Base-by-base conservation (phyloP, 2,797 vertebrate genomes). In the Malurus splendens region DNA sequence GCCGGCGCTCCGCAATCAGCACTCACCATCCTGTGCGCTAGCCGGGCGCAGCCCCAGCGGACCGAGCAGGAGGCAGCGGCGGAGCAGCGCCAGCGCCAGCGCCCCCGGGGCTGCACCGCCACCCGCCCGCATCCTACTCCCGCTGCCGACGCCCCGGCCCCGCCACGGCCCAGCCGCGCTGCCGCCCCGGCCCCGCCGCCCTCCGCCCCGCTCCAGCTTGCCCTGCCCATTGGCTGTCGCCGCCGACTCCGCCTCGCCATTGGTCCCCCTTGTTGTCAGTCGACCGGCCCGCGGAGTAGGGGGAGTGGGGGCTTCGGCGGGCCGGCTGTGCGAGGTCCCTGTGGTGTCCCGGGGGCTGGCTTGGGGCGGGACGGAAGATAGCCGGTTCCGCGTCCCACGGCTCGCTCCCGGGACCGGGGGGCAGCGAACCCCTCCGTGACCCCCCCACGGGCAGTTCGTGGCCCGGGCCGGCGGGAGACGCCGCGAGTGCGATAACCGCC, bases 21-120 rank as follows among this genome's bases (percentile, higher is more conserved):
- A 84, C 94, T 94, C 78, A 95, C 95, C 79, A 36, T 82, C 59
- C 65, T 82, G 86, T 39, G 33, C 77, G 12, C 25, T 6, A 25
- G 78, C 51, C 33, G 51, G 24, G 32, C 12, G 57, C 78, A 87
- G 44, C 18, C 86, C 77, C 44, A 87, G 62, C 41, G 70, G 32
- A 12, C 56, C 56, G 28, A 87, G 32, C 50, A 87, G 38, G 42
- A 87, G 77, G 77, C 77, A 87, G 55, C 62, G 42, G 48, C 70
- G 19, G 48, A 77, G 12, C 25, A 84, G 30, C 7, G 30, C 39
- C 45, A 73, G 33, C 14, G 25, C 60, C 60, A 86, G 51, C 32
- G 7, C 61, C 55, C 50, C 48, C 20, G 16, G 7, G 8, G 50
- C 38, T 13, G 6, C 36, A 64, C 14, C 14, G 28, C 54, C 32